Conservation (phyloP, 2,888 invertebrate species). For the Dasypogon diadema region DNA sequence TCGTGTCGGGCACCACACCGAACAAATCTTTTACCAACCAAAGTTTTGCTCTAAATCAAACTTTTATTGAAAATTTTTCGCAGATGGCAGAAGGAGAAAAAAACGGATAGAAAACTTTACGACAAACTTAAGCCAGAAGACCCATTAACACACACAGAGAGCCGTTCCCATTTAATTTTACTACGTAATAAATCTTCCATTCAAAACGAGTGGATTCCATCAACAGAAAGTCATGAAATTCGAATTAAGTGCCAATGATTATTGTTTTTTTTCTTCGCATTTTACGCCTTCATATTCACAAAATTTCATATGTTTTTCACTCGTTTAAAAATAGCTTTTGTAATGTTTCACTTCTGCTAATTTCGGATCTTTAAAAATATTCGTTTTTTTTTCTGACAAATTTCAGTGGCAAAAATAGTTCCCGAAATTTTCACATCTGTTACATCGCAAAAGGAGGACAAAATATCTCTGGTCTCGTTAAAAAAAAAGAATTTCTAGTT, state of each 20-base stretch:
- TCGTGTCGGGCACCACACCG: not conserved
- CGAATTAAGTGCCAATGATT: constrained; percentile 56
- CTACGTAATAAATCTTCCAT: not conserved
- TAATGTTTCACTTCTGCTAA: constrained; percentile 58
- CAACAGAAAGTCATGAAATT: constrained; percentile 16
- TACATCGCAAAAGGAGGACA: too few relatives aligned
- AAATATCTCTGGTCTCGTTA: too few relatives aligned
- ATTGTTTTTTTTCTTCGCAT: constrained; percentile 51
- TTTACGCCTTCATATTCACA: not conserved
- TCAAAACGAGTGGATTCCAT: not conserved
- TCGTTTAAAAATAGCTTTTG: constrained; percentile 55
- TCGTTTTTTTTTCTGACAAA: not conserved
- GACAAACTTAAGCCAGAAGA: constrained; percentile 23
- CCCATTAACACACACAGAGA: constrained; percentile 36
- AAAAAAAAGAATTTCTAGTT: too few relatives aligned
- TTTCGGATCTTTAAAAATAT: too few relatives aligned
- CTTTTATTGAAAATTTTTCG: not conserved
- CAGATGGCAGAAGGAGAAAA: not conserved
- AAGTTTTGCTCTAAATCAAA: not conserved
- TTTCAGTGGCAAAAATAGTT: not conserved
- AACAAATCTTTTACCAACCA: constrained; percentile 3
- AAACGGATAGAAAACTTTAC: constrained; percentile 18
- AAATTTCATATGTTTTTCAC: not conserved
- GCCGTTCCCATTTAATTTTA: constrained; percentile 28
- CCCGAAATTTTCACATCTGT: too few relatives aligned